Evolutionary conservation across 2,888 invertebrate genomes (phyloP).

Genomic region (Strigamia maritima): DNA sequence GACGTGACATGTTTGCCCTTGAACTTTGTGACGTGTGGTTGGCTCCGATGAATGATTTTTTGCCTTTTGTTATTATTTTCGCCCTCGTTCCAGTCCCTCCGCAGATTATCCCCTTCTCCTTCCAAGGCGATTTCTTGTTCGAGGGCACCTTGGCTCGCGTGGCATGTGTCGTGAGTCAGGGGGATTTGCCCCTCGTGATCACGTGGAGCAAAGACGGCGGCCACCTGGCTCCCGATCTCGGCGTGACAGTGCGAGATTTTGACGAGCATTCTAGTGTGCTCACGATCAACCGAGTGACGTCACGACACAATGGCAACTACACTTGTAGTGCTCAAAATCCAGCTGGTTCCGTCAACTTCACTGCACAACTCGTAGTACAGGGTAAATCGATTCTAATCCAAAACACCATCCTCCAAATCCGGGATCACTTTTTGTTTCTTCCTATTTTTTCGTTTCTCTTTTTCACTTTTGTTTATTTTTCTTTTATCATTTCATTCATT

Average conservation of each 20-base stretch:
- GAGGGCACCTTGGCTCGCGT: conserved; percentile 36
- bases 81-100: conserved; percentile 39
- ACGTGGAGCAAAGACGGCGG: conserved; percentile 36
- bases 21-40: conserved; percentile 1
- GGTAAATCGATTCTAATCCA: conserved; percentile 37
- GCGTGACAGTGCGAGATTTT: conserved; percentile 36
- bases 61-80: conserved; percentile 25
- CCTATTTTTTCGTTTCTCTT: background rate
- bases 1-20: background rate
- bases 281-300: conserved; percentile 37
- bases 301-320: conserved; percentile 39
- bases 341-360: conserved; percentile 36
- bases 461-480: background rate
- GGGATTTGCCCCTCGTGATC: conserved; percentile 36
- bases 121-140: conserved; percentile 38
- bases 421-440: background rate
- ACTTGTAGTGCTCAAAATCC: conserved; percentile 39
- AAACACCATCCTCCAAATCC: conserved; percentile 21
- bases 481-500: background rate
- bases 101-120: conserved; percentile 38
- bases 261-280: conserved; percentile 40
- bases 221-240: conserved; percentile 26
- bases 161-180: conserved; percentile 39
- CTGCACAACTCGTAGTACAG: conserved; percentile 37
- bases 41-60: conserved; percentile 28